Conservation (phyloP, 2,888 invertebrate species). For the Selenia dentaria region DNA sequence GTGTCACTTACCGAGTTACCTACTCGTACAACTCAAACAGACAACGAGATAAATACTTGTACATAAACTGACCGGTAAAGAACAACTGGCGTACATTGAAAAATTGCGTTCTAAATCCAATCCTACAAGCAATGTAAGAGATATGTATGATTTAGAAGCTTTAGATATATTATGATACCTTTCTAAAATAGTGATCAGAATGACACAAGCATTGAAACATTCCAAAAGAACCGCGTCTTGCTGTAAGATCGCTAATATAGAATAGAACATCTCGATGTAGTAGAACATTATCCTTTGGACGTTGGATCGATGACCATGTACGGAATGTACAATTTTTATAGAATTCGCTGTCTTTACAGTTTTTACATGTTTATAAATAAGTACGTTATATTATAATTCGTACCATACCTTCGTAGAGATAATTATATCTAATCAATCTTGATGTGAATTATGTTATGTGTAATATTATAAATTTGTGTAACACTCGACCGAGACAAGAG, state of each 20-base stretch:
- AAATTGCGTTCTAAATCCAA: conserved; percentile 15
- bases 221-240: conserved; percentile 33
- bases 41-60: conserved; percentile 22
- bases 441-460: conserved; percentile 34
- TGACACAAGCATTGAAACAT: conserved; percentile 35
- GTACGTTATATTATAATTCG: conserved; percentile 33
- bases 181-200: conserved; percentile 24
- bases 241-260: conserved; percentile 31
- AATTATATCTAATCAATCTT: conserved; percentile 33
- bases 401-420: conserved; percentile 37
- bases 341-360: conserved; percentile 33
- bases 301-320: conserved; percentile 26
- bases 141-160: conserved; percentile 20
- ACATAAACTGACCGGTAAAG: conserved; percentile 28
- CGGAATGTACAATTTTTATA: conserved; percentile 39
- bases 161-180: conserved; percentile 15
- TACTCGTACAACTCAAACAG: conserved; percentile 22
- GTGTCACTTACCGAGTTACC: conserved; percentile 35
- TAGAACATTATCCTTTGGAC: conserved; percentile 14
- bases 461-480: conserved; percentile 28
- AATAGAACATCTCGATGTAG: conserved; percentile 30
- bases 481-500: conserved; percentile 15
- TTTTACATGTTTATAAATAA: conserved; percentile 33
- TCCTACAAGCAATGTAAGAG: conserved; percentile 21
- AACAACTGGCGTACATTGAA: conserved; percentile 18